Evolutionary conservation across 2,797 vertebrate genomes (phyloP), one percentile per base, ranked within the genome.

Genomic region (Glyptemys insculpta): DNA sequence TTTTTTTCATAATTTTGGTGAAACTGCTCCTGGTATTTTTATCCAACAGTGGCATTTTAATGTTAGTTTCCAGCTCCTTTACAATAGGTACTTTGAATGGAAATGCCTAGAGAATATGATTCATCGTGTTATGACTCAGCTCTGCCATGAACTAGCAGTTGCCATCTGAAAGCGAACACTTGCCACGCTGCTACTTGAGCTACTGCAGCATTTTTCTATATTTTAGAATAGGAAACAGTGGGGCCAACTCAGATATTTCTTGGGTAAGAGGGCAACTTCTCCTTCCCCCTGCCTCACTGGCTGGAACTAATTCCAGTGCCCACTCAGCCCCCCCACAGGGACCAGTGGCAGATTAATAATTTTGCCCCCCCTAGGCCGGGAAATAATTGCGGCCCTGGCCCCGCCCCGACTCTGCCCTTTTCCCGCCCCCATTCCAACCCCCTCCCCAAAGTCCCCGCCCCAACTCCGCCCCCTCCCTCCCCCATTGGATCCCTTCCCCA

Each of bases 21-120:
- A 93, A 95, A 91, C 79, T 41, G 87, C 14, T 83, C 23, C 91
- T 54, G 50, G n/a, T 18, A 41, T 19, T 96, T 95, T 87, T 81
- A 85, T 85, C n/a, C 83, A 89, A 80, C 68, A 81, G 79, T 65
- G 56, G 3, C 62, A 29, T 49, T 96, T 88, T 80, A 93, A 78
- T 78, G 41, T 8, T 78, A 57, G 3, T 12, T 96, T 93, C 54
- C 93, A 80, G 53, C 49, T 52, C 54, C 86, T 91, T 94, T 85
- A 27, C 25, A 10, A 27, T 83, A 82, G 80, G 25, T 79, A 18
- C 6, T 82, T 93, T 18, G 37, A 90, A 91, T 41, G 52, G 57
- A 79, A 96, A 93, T 59, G 82, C 12, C 21, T 31, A 49, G 8
- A 85, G n/a, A 88, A 91, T 83, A 79, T 88, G 5, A 56, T 37